A percentile compares a stretch with the other conserved stretches of the same genome.
These are phyloP conservation scores for Palloptera scutellata DNA, from an alignment of 2,888 invertebrate genomes.

Conservation along the genomic window DNA sequence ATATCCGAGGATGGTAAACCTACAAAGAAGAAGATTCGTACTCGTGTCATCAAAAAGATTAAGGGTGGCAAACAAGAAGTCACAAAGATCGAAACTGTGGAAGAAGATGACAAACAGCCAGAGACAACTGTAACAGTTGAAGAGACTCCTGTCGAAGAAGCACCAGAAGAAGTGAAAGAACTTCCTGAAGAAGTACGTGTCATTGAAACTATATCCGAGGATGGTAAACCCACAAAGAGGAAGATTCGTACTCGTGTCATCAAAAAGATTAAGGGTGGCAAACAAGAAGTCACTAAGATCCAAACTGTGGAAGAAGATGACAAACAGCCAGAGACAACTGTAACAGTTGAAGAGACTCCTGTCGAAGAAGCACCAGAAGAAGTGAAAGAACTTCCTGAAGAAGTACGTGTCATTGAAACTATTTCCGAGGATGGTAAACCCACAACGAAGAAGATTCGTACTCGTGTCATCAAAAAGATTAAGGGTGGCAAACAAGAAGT, in stretches of 20 bases:
- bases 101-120: constrained; percentile 31
- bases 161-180: constrained; percentile 20
- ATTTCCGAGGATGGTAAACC: constrained; percentile 31
- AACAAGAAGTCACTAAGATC: constrained; percentile 33
- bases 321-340: constrained; percentile 31
- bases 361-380: constrained; percentile 24
- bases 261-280: constrained; percentile 29
- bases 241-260: constrained; percentile 31
- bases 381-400: constrained; percentile 27
- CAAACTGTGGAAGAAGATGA: constrained; percentile 33
- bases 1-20: constrained; percentile 32
- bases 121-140: constrained; percentile 30
- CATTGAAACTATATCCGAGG: constrained; percentile 29
- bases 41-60: constrained; percentile 31
- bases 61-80: constrained; percentile 31
- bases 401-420: constrained; percentile 29
- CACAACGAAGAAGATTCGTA: constrained; percentile 29
- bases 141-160: constrained; percentile 28
- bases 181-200: constrained; percentile 32
- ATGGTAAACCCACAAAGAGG: constrained; percentile 29
- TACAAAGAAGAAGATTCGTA: constrained; percentile 28
- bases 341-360: constrained; percentile 28
- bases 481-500: constrained; percentile 33
- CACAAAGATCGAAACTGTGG: constrained; percentile 31
- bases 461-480: constrained; percentile 31